A percentile compares a stretch with the other conserved stretches of the same genome.
Evolutionary conservation across 1,140 invertebrate genomes (phyloP).

Genomic region (Trypoxylus dichotomus): DNA sequence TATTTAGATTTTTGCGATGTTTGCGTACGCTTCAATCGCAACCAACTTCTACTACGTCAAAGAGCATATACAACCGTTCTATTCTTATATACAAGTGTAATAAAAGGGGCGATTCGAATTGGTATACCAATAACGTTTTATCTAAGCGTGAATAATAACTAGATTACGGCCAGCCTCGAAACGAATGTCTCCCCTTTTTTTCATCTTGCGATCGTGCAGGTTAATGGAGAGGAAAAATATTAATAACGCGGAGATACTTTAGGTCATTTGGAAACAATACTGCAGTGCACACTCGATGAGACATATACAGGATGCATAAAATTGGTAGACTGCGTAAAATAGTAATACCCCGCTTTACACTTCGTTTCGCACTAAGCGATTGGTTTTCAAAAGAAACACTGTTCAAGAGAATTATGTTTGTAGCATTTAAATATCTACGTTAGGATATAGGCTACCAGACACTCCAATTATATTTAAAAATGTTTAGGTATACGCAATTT

Average conservation of each 20-base stretch:
- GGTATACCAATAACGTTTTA: conserved; percentile 6
- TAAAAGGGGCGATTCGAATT: neutral
- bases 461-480: no score
- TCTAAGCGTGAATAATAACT: conserved; percentile 19
- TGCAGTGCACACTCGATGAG: no score
- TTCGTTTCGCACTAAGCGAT: no score
- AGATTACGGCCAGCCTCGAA: neutral
- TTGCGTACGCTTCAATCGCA: neutral
- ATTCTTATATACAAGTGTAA: conserved; percentile 6
- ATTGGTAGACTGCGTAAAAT: neutral
- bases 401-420: no score
- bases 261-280: neutral
- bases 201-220: neutral
- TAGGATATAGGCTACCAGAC: no score
- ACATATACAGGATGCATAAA: neutral
- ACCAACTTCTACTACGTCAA: neutral
- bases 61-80: conserved; percentile 25
- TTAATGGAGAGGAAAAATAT: conserved; percentile 16
- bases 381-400: no score
- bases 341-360: no score
- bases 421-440: no score
- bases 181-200: conserved; percentile 7
- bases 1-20: neutral
- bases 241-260: neutral
- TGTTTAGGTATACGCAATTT: no score